phyloP scores from a whole-genome alignment of 2,797 vertebrate species.

The Ciconia nigra region DNA sequence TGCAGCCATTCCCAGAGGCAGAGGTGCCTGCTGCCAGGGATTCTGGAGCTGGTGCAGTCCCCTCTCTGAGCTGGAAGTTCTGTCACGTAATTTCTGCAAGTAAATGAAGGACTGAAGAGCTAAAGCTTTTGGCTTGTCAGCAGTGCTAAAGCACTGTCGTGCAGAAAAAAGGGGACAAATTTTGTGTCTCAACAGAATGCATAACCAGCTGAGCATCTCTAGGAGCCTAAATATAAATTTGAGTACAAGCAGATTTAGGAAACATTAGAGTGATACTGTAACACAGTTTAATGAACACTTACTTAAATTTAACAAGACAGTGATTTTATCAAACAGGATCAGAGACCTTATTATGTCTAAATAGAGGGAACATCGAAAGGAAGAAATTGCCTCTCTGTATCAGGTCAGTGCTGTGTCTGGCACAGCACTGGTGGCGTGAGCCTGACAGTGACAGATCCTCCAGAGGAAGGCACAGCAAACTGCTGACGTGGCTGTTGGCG shows the following conservation, averaged over 20 bases:
- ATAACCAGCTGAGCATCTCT: not conserved
- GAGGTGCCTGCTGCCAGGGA: rapidly evolving
- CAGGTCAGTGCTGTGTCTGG: rapidly evolving
- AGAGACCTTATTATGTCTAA: not conserved
- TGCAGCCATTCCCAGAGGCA: not conserved
- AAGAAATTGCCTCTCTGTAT: not conserved
- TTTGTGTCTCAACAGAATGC: not conserved
- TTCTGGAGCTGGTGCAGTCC: not conserved
- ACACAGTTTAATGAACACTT: not conserved
- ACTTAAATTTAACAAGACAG: not conserved
- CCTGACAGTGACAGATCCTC: not conserved
- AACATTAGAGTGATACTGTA: not conserved
- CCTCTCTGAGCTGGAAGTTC: not conserved
- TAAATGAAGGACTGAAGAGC: not conserved
- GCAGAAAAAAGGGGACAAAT: not conserved
- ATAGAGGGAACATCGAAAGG: not conserved
- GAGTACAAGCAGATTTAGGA: not conserved
- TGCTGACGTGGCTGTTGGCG: rapidly evolving
- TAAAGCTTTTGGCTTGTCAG: not conserved
- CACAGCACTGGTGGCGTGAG: not conserved
- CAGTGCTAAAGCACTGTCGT: not conserved
- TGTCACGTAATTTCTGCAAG: not conserved
- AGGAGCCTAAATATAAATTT: not conserved
- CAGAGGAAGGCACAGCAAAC: not conserved
- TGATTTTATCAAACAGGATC: not conserved